Evolutionary conservation across 2,797 vertebrate genomes (phyloP), one percentile per base, ranked within the genome.

Genomic region (Ibycter americanus): DNA sequence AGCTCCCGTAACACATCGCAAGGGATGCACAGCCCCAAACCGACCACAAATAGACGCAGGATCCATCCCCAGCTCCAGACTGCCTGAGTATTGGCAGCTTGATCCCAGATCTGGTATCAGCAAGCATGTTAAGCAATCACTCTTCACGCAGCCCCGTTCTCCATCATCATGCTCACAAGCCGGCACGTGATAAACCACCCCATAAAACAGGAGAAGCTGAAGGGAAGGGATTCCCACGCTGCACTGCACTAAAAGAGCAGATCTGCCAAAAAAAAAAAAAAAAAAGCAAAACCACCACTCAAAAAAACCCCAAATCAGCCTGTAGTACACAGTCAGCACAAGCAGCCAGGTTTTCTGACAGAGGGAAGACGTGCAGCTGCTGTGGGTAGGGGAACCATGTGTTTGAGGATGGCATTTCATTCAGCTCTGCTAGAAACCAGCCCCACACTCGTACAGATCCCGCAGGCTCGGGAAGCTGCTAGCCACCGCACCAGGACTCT

Each of bases 401-500:
- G 46, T 25, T 61, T 73, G 0, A 4, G 85, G 74, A 7, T 26
- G 23, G 23, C 12, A 19, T 46, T 63, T 70, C 2, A 2, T 67
- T 65, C 63, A 63, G 71, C 42, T 79, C 71, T 40, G 65, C 40
- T 47, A 34, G 42, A 54, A 62, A 27, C 8, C 72, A 54, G n/a
- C 67, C 62, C 77, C 13, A 0, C 0, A 3, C 67, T 83, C 36
- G 0, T 47, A 16, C 15, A 6, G 47, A 25, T 8, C 71, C 87
- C 11, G 1, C 1, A 1, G 32, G n/a, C 54, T 44, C 0, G 0
- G 40, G 27, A 46, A 76, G 16, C 11, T 1, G 4, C 54, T 77
- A 29, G 3, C 38, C 0, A 4, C 14, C 17, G 1, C 44, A 4
- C 22, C 0, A 0, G 59, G 54, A 4, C 55, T 15, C 59, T 22